Conservation (phyloP, 2,797 vertebrate species). For the Lagodon rhomboides region DNA sequence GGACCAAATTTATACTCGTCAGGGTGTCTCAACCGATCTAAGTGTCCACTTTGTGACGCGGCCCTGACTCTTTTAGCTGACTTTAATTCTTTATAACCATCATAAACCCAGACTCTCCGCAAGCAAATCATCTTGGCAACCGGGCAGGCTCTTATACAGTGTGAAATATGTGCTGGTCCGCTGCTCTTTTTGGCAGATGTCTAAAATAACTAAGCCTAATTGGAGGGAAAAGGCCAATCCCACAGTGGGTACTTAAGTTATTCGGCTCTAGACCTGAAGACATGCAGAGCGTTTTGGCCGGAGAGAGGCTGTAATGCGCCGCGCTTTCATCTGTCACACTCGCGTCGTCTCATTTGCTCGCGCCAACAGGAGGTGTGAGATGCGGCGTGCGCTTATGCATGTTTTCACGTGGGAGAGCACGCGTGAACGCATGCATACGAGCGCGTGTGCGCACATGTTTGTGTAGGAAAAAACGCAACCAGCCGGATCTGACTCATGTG, state of each 20-base stretch:
- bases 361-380: slow-evolving; percentile 21
- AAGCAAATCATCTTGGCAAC: slow-evolving; percentile 67
- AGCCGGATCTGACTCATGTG: slow-evolving; percentile 45
- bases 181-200: slow-evolving; percentile 71
- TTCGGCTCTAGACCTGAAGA: slow-evolving; percentile 40
- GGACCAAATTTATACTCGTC: slow-evolving; percentile 1
- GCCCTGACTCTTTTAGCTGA: slow-evolving; percentile 40
- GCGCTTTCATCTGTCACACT: slow-evolving; percentile 32
- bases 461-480: slow-evolving; percentile 47
- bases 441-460: background rate
- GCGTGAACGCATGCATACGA: background rate
- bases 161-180: slow-evolving; percentile 58
- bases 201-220: slow-evolving; percentile 74
- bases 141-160: slow-evolving; percentile 36
- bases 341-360: slow-evolving; percentile 22
- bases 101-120: slow-evolving; percentile 54
- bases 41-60: slow-evolving; percentile 36
- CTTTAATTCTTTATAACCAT: slow-evolving; percentile 65
- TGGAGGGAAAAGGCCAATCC: slow-evolving; percentile 65
- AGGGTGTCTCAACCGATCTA: slow-evolving; percentile 10
- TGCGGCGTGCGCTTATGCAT: slow-evolving; percentile 17
- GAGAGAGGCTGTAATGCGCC: background rate
- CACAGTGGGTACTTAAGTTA: slow-evolving; percentile 48
- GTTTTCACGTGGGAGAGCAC: slow-evolving; percentile 23
- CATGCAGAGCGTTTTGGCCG: slow-evolving; percentile 43